Evolutionary conservation across 2,113 vertebrate genomes (phyloP).

Genomic region (Planiliza haematocheilus): DNA sequence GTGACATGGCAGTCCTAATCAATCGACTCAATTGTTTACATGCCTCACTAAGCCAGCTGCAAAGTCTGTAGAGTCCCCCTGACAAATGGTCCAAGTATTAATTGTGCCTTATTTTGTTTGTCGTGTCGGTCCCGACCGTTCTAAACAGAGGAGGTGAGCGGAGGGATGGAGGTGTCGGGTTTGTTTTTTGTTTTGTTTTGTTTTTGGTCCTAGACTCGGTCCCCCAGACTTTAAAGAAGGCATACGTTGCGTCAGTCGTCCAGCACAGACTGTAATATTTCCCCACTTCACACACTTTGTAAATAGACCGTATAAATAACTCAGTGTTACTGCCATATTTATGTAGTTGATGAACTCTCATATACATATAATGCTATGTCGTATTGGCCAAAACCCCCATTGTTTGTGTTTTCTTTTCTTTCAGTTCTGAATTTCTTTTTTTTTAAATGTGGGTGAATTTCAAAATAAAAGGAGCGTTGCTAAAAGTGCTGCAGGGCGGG

Average conservation of each 20-base stretch:
- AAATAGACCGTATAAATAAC: constrained; percentile 91
- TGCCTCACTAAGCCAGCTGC: constrained; percentile 79
- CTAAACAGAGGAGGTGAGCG: constrained; percentile 73
- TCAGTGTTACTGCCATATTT: constrained; percentile 98
- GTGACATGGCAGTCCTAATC: constrained; percentile 71
- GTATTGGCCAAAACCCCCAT: constrained; percentile 89
- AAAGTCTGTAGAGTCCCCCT: constrained; percentile 82
- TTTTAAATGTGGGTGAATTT: constrained; percentile 80
- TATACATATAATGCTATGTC: constrained; percentile 84
- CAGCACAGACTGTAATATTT: constrained; percentile 81
- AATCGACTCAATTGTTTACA: constrained; percentile 80
- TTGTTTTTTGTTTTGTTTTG: constrained; percentile 8
- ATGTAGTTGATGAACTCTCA: constrained; percentile 88
- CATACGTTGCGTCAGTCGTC: constrained; percentile 74
- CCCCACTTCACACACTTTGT: constrained; percentile 87
- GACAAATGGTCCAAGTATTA: constrained; percentile 87
- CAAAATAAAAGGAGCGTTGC: constrained; percentile 43
- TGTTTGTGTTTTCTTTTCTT: constrained; percentile 69
- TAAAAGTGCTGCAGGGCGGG: constrained; percentile 67
- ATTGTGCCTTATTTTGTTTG: constrained; percentile 99
- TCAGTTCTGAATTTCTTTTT: constrained; percentile 54
- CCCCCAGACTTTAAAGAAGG: constrained; percentile 76
- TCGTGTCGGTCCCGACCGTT: constrained; percentile 87
- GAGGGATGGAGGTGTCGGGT: constrained; percentile 38
- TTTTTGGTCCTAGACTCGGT: constrained; percentile 29